phyloP scores from a whole-genome alignment of 2,113 vertebrate genomes.

The Noctilio leporinus region DNA sequence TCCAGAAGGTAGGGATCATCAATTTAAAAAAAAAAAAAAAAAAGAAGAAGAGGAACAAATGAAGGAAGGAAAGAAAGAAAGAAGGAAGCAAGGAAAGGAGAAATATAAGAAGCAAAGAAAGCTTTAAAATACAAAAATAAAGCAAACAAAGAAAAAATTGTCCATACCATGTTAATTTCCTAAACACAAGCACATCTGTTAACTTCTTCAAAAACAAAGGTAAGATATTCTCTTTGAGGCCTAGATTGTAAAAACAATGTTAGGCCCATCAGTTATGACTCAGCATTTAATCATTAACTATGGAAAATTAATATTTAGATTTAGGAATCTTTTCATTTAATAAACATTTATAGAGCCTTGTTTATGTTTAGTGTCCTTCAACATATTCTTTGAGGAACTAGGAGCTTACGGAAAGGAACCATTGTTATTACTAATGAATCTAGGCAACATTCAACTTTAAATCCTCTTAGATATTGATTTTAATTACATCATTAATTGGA shows the following conservation, averaged over 20 bases:
- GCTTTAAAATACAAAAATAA: not conserved
- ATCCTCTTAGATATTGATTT: not conserved
- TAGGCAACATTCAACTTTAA: not conserved
- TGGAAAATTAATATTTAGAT: not conserved
- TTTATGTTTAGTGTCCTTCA: not conserved
- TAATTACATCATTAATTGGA: not conserved
- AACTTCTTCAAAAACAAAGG: not conserved
- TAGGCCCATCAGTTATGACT: not conserved
- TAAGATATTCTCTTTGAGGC: not conserved
- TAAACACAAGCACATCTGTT: not conserved
- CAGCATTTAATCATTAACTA: not conserved
- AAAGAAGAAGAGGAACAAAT: not conserved
- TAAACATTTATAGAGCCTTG: not conserved
- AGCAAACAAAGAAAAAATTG: not conserved
- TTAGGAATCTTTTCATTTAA: not conserved
- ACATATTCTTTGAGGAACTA: not conserved
- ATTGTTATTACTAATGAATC: not conserved
- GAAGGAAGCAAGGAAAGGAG: not conserved
- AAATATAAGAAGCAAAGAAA: not conserved
- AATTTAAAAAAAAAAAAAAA: not conserved
- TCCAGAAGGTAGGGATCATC: too few relatives aligned
- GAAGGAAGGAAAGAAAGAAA: too few relatives aligned
- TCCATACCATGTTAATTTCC: not conserved
- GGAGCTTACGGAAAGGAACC: not conserved
- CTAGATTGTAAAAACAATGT: not conserved